phyloP scores from a whole-genome alignment of 2,113 vertebrate species.

The Castor canadensis region DNA sequence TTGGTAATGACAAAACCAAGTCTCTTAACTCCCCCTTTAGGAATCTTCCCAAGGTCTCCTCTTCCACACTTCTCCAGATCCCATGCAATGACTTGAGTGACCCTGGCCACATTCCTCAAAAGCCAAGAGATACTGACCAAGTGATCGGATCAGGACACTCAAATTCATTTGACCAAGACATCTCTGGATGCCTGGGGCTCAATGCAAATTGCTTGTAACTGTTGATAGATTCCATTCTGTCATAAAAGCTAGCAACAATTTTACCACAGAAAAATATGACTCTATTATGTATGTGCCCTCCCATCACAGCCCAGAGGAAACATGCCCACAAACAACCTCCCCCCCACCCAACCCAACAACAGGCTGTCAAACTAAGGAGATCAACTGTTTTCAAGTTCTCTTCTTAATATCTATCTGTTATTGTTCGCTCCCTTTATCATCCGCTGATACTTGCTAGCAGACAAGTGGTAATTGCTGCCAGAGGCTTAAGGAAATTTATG shows the following conservation, averaged over 20 bases:
- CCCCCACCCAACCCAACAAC: background rate
- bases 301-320: conserved; percentile 10
- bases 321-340: background rate
- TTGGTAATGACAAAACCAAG: background rate
- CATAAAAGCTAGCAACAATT: conserved; percentile 3
- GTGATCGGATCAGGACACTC: background rate
- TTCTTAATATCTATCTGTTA: conserved; percentile 51
- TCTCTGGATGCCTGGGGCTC: background rate
- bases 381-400: conserved; percentile 44
- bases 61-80: background rate
- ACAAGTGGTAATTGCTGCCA: conserved; percentile 75
- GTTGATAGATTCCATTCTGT: conserved; percentile 40
- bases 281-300: conserved; percentile 15
- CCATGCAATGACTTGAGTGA: background rate
- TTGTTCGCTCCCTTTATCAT: conserved; percentile 66
- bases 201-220: background rate
- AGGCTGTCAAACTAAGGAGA: conserved; percentile 56
- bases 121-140: background rate
- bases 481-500: conserved; percentile 73
- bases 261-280: conserved; percentile 49
- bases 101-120: rapidly evolving
- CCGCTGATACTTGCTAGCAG: background rate
- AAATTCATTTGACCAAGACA: background rate
- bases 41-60: background rate
- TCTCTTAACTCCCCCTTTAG: background rate